Conservation (phyloP, 2,113 vertebrate genomes). For the Macrotis lagotis region DNA sequence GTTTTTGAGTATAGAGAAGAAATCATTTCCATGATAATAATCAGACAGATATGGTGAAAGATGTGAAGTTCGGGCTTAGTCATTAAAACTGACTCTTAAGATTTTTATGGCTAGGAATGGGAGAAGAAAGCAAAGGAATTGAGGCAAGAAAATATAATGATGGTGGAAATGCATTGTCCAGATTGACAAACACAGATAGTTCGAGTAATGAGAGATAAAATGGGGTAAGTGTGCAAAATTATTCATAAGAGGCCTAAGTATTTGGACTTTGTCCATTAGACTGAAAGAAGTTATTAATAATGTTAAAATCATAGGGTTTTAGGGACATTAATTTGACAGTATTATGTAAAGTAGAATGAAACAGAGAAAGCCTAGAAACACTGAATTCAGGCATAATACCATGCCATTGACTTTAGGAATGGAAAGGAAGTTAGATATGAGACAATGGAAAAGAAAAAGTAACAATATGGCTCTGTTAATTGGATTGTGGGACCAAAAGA, state of each 20-base stretch:
- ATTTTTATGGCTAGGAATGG: neutral
- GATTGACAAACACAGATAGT: neutral
- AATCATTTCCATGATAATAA: neutral
- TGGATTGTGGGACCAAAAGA: neutral
- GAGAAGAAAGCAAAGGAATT: neutral
- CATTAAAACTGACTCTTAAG: neutral
- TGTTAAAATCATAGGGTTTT: neutral
- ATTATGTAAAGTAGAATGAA: neutral
- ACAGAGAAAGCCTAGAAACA: neutral
- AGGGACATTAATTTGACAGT: neutral
- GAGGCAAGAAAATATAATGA: neutral
- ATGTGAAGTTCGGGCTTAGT: neutral
- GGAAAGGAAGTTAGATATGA: neutral
- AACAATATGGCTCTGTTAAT: neutral
- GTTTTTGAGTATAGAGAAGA: neutral
- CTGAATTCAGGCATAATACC: neutral
- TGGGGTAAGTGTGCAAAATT: neutral
- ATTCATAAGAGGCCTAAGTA: neutral
- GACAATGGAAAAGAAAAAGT: neutral
- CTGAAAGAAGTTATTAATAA: neutral
- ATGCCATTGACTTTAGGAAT: neutral
- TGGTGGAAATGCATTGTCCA: neutral
- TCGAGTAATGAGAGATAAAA: neutral
- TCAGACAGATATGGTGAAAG: neutral
- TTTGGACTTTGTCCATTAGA: neutral